Evolutionary conservation across 2,113 vertebrate species (phyloP).

Genomic region (Rafetus swinhoei): DNA sequence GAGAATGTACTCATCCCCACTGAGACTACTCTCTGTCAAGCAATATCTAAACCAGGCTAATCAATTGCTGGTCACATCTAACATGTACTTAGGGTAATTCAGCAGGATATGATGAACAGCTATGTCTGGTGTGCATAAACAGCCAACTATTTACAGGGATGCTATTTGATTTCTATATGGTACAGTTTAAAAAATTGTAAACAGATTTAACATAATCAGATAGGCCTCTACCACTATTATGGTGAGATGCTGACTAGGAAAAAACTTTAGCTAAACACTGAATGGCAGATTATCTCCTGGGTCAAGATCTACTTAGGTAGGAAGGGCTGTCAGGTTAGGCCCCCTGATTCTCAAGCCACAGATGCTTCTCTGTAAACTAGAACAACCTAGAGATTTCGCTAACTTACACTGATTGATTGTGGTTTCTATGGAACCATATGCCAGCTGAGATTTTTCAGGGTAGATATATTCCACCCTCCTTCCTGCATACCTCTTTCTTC

Average conservation of each 20-base stretch:
- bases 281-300: not conserved
- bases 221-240: fast-evolving
- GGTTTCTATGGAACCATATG: not conserved
- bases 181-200: not conserved
- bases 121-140: not conserved
- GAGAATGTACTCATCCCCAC: not conserved
- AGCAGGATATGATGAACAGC: not conserved
- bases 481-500: not conserved
- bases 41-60: not conserved
- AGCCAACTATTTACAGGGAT: not conserved
- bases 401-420: not conserved
- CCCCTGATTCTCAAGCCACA: not conserved
- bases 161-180: not conserved
- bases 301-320: not conserved
- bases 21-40: not conserved
- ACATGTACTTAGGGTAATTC: not conserved
- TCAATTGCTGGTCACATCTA: not conserved
- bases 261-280: not conserved
- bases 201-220: not conserved
- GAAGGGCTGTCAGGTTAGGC: not conserved
- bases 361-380: not conserved
- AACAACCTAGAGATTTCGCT: not conserved
- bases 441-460: not conserved
- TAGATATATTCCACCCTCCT: not conserved
- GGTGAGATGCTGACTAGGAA: not conserved